These are phyloP conservation scores for Urosaurus nigricauda DNA, from an alignment of 2,797 vertebrate species.

Conservation along the genomic window DNA sequence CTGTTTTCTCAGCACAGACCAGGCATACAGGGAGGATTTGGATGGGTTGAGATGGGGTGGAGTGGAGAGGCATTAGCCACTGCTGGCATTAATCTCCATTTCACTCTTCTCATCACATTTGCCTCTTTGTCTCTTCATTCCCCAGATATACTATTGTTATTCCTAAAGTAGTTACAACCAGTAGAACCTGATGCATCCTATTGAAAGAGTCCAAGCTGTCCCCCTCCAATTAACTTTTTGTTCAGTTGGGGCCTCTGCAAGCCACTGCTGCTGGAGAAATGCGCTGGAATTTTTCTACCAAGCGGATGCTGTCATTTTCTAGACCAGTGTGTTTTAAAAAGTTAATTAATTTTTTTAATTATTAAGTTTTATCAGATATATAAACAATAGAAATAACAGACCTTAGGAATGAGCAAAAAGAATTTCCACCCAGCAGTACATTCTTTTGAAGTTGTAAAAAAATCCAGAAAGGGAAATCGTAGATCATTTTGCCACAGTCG, in stretches of 20 bases:
- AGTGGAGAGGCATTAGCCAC: background rate
- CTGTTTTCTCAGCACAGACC: background rate
- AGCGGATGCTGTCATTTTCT: background rate
- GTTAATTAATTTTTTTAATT: no score
- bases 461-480: no score
- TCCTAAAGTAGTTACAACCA: background rate
- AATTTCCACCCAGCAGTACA: no score
- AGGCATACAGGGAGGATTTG: background rate
- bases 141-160: background rate
- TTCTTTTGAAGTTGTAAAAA: no score
- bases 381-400: no score
- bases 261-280: background rate
- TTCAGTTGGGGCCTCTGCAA: background rate
- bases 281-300: background rate
- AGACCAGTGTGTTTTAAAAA: background rate
- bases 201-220: background rate
- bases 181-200: background rate
- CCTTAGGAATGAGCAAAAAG: no score
- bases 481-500: no score
- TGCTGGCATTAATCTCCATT: background rate
- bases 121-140: background rate
- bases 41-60: background rate
- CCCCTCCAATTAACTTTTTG: background rate
- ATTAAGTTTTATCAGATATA: no score
- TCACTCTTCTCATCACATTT: background rate